phyloP scores from a whole-genome alignment of 37 sponge, comb jelly and placozoan genomes.

The Dysidea cf. avara region DNA sequence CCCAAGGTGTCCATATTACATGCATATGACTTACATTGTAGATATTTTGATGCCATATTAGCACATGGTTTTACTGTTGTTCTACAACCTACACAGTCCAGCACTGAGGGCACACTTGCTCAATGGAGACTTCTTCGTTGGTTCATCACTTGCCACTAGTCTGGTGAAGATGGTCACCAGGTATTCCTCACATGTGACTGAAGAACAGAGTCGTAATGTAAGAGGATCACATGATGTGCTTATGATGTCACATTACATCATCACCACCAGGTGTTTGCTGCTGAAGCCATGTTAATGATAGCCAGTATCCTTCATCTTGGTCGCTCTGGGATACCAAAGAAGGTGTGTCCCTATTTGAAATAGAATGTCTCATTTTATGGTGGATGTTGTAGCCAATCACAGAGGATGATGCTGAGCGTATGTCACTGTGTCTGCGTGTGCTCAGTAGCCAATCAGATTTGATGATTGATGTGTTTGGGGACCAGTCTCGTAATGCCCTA shows the following conservation, averaged over 20 bases:
- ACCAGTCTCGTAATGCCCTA: conserved; percentile 63
- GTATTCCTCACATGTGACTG: conserved; percentile 49
- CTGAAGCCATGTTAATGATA: conserved; percentile 92
- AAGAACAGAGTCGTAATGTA: conserved; percentile 75
- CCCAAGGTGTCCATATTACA: too few relatives aligned
- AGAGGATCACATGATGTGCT: conserved; percentile 8
- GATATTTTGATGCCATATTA: too few relatives aligned
- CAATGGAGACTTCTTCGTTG: conserved; percentile 96
- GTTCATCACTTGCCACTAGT: conserved; percentile 83
- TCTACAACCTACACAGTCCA: too few relatives aligned
- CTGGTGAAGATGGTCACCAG: conserved; percentile 89
- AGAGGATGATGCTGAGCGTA: conserved; percentile 87
- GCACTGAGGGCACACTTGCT: conserved; percentile 84
- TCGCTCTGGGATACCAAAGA: conserved; percentile 84
- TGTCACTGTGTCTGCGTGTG: conserved; percentile 85
- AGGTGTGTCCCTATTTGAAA: conserved; percentile 37
- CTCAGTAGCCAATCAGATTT: conserved; percentile 67
- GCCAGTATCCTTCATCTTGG: conserved; percentile 94
- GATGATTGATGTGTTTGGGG: conserved; percentile 70
- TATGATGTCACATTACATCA: neutral
- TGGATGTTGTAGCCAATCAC: conserved; percentile 66
- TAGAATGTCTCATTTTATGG: neutral
- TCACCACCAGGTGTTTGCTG: conserved; percentile 71
- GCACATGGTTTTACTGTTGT: too few relatives aligned
- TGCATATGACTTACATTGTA: too few relatives aligned